Percentiles rank a stretch among this genome's conserved stretches.
Evolutionary conservation across 2,797 vertebrate genomes (phyloP).

Genomic region (Pipistrellus pygmaeus): DNA sequence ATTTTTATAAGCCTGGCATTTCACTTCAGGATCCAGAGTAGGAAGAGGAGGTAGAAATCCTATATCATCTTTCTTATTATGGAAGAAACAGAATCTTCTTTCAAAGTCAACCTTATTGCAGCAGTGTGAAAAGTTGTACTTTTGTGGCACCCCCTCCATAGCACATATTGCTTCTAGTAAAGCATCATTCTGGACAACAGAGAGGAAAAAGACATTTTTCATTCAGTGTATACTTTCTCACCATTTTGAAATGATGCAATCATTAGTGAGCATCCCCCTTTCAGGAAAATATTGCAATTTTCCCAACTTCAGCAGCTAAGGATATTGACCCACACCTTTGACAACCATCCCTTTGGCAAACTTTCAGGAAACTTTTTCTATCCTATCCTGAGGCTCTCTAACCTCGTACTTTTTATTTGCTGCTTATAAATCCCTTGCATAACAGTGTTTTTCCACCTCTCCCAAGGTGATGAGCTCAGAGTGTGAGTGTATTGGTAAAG

Average conservation of each 20-base stretch:
- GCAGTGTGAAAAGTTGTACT: constrained; percentile 73
- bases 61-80: constrained; percentile 77
- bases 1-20: constrained; percentile 80
- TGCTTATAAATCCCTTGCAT: not conserved
- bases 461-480: not conserved
- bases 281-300: not conserved
- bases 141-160: constrained; percentile 66
- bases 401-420: not conserved
- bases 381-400: not conserved
- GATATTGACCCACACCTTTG: not conserved
- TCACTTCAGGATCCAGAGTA: constrained; percentile 75
- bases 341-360: not conserved
- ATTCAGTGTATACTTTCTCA: not conserved
- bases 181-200: constrained; percentile 60
- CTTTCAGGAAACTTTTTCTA: not conserved
- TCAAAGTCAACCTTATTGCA: constrained; percentile 70
- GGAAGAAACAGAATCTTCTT: constrained; percentile 80
- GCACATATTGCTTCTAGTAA: constrained; percentile 72
- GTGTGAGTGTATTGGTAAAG: not conserved
- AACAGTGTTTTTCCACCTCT: not conserved
- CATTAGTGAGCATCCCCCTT: not conserved
- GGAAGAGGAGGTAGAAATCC: constrained; percentile 75
- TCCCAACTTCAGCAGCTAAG: not conserved
- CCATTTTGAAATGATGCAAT: not conserved
- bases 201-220: constrained; percentile 15